phyloP scores from a whole-genome alignment of 2,113 vertebrate species.

The Epinephelus cyanopodus region DNA sequence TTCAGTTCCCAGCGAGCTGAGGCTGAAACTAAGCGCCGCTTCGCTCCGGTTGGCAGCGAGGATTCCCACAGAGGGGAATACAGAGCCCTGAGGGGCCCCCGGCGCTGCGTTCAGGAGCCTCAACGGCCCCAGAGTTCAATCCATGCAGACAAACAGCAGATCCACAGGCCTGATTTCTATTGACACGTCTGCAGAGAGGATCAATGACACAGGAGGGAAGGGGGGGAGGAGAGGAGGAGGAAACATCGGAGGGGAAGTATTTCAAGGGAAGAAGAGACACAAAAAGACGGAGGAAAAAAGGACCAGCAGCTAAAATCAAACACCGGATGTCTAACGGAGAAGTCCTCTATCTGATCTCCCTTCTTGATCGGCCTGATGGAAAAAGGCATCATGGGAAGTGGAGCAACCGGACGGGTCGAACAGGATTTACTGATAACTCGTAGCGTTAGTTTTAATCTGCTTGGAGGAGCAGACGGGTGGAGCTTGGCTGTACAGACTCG shows the following conservation, averaged over 20 bases:
- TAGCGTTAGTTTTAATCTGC: conserved; percentile 65
- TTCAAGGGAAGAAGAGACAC: conserved; percentile 17
- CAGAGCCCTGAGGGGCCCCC: conserved; percentile 12
- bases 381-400: conserved; percentile 63
- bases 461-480: conserved; percentile 45
- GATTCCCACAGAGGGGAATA: conserved; percentile 64
- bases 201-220: conserved; percentile 58
- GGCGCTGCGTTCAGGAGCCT: conserved; percentile 22
- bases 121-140: conserved; percentile 40
- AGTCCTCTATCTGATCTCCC: conserved; percentile 37
- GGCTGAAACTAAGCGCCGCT: conserved; percentile 35
- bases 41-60: conserved; percentile 32
- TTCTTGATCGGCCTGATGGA: conserved; percentile 26
- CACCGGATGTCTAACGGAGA: not conserved
- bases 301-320: conserved; percentile 31
- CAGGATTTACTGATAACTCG: conserved; percentile 47
- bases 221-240: not conserved
- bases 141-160: conserved; percentile 51
- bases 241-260: conserved; percentile 12
- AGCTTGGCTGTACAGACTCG: not conserved
- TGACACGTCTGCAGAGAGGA: conserved; percentile 54
- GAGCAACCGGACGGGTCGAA: conserved; percentile 55
- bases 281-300: not conserved
- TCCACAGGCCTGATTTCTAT: conserved; percentile 64
- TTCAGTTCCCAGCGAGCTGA: conserved; percentile 53